Percentiles rank a stretch among this genome's conserved stretches.
phyloP scores from a whole-genome alignment of 2,888 invertebrate genomes.

The Aproaerema taeniolella region DNA sequence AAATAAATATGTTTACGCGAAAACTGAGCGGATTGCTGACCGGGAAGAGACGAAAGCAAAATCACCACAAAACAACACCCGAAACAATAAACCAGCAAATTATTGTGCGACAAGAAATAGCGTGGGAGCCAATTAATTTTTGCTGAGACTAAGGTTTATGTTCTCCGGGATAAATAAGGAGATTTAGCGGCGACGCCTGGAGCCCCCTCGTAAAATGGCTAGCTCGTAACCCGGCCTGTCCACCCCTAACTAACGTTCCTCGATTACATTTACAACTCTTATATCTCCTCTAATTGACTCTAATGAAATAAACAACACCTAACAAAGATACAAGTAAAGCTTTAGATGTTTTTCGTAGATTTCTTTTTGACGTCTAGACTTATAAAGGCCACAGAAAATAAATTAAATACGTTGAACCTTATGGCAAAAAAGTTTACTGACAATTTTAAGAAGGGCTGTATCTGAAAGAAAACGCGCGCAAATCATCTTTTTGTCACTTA shows the following conservation, averaged over 20 bases:
- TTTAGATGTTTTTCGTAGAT: too few species aligned
- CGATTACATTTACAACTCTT: slow-evolving; percentile 29
- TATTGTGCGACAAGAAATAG: slow-evolving; percentile 60
- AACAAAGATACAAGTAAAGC: too few species aligned
- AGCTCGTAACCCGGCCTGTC: slow-evolving; percentile 58
- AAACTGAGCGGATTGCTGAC: slow-evolving; percentile 10
- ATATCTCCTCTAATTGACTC: slow-evolving; percentile 8
- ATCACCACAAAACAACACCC: slow-evolving; percentile 31
- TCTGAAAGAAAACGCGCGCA: too few species aligned
- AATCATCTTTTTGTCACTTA: too few species aligned
- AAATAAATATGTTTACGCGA: slow-evolving; percentile 4
- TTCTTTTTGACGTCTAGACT: too few species aligned
- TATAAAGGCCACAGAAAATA: too few species aligned
- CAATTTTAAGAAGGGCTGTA: too few species aligned
- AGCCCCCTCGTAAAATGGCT: slow-evolving; percentile 53
- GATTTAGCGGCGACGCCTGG: slow-evolving; percentile 65
- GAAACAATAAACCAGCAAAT: slow-evolving; percentile 52
- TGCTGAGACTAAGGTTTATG: slow-evolving; percentile 70
- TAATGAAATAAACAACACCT: slow-evolving; percentile 2
- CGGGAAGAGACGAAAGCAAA: slow-evolving; percentile 18
- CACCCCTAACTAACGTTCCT: slow-evolving; percentile 53
- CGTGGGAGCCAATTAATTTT: slow-evolving; percentile 72
- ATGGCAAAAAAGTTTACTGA: too few species aligned
- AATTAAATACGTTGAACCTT: too few species aligned
- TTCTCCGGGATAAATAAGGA: slow-evolving; percentile 73